Evolutionary conservation across 2,113 vertebrate species (phyloP).

Genomic region (Thunnus thynnus): DNA sequence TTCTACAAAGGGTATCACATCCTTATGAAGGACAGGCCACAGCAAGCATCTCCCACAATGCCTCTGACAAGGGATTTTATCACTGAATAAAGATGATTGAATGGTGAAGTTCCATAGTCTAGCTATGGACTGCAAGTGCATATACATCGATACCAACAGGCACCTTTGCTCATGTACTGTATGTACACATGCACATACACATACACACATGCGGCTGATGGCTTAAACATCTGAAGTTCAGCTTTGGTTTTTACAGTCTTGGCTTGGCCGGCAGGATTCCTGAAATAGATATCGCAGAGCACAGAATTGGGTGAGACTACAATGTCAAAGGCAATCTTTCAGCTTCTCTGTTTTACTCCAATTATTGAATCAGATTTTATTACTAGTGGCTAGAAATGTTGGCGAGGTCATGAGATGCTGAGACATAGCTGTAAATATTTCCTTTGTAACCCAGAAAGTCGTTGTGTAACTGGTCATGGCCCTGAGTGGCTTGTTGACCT

Average conservation of each 20-base stretch:
- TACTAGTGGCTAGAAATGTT: constrained; percentile 32
- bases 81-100: constrained; percentile 71
- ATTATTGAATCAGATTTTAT: constrained; percentile 72
- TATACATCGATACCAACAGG: constrained; percentile 48
- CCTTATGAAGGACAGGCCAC: constrained; percentile 17
- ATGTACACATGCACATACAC: constrained; percentile 4
- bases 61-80: constrained; percentile 53
- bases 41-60: constrained; percentile 39
- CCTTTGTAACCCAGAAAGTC: not conserved
- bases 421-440: constrained; percentile 28
- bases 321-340: constrained; percentile 75
- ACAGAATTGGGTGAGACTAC: constrained; percentile 48
- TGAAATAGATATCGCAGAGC: constrained; percentile 79
- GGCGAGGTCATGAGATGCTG: constrained; percentile 25
- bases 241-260: constrained; percentile 71
- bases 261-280: constrained; percentile 64
- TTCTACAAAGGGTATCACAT: constrained; percentile 37
- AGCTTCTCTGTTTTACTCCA: constrained; percentile 55
- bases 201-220: constrained; percentile 67
- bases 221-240: constrained; percentile 80
- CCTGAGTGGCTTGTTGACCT: constrained; percentile 16
- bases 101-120: constrained; percentile 47
- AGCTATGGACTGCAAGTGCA: constrained; percentile 31
- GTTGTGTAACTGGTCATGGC: not conserved
- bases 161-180: constrained; percentile 20